A percentile compares a stretch with the other conserved stretches of the same genome.
phyloP scores from a whole-genome alignment of 2,797 vertebrate genomes.

The Poeciliopsis presidionis region DNA sequence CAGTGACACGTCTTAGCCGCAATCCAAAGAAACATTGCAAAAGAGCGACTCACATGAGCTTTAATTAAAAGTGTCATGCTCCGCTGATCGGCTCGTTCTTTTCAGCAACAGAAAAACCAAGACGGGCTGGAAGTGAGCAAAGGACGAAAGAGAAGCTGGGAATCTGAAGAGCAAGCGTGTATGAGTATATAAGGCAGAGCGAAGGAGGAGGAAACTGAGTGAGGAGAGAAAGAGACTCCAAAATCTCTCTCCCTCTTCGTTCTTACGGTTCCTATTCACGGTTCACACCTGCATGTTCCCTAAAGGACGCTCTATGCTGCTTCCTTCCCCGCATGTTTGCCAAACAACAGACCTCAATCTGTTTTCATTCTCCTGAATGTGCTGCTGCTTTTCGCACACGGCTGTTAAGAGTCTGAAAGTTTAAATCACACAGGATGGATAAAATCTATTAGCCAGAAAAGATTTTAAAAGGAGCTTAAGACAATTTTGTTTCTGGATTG shows the following conservation, averaged over 20 bases:
- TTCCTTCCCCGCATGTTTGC: conserved; percentile 61
- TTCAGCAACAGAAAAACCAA: conserved; percentile 35
- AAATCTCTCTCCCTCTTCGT: conserved; percentile 30
- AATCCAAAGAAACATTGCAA: conserved; percentile 60
- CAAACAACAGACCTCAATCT: conserved; percentile 52
- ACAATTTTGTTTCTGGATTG: not conserved
- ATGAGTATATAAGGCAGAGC: conserved; percentile 48
- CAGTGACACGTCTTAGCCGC: conserved; percentile 60
- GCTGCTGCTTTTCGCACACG: conserved; percentile 24
- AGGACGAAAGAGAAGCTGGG: conserved; percentile 41
- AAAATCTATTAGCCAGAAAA: not conserved
- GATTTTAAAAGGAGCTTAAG: not conserved
- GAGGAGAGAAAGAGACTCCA: conserved; percentile 41
- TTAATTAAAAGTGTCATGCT: conserved; percentile 80
- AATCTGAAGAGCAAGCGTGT: conserved; percentile 61
- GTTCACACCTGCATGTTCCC: conserved; percentile 68
- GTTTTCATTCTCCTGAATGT: conserved; percentile 32
- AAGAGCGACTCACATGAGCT: conserved; percentile 59
- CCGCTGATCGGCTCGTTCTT: conserved; percentile 67
- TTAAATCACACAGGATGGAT: not conserved
- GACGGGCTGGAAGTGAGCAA: conserved; percentile 15
- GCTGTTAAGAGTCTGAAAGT: not conserved
- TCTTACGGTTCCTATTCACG: conserved; percentile 56
- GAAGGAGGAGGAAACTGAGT: conserved; percentile 16
- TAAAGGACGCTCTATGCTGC: conserved; percentile 54